Evolutionary conservation across 1,140 invertebrate genomes (phyloP).

Genomic region (Mesaphorura yosii): DNA sequence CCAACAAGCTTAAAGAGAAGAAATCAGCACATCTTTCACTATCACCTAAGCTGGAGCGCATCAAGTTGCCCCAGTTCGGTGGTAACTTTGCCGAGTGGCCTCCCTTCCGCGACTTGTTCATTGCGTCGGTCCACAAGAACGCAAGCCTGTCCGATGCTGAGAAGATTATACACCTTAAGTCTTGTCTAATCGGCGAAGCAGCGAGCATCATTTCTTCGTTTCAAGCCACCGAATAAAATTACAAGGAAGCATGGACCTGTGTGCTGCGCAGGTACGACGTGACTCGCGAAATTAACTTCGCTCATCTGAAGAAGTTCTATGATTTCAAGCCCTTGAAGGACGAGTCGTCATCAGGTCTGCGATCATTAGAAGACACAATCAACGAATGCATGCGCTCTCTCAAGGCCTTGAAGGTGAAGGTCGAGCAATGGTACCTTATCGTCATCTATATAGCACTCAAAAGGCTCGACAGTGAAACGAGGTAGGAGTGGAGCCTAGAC

Average conservation of each 20-base stretch:
- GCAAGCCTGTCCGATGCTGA: background rate
- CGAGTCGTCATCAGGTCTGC: background rate
- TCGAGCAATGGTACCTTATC: conserved; percentile 7
- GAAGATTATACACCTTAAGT: background rate
- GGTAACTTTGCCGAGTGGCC: background rate
- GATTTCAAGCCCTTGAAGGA: background rate
- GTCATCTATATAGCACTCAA: conserved; percentile 7
- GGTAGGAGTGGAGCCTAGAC: background rate
- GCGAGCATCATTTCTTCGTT: background rate
- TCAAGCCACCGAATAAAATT: background rate
- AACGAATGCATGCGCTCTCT: background rate
- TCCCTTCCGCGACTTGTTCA: conserved; percentile 7
- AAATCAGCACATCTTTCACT: no score
- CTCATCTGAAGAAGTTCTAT: background rate
- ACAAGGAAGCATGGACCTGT: background rate
- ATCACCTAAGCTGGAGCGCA: background rate
- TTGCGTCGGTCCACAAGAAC: background rate
- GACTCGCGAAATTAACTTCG: background rate
- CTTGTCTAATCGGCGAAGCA: background rate
- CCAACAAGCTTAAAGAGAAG: no score
- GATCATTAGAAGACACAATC: background rate
- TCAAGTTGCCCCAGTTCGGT: conserved; percentile 2
- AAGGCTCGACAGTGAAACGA: conserved; percentile 15
- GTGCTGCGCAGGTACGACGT: background rate
- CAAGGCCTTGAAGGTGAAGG: no score